A percentile compares a stretch with the other conserved stretches of the same genome.
Evolutionary conservation across 1,140 invertebrate species (phyloP).

Genomic region (Drosophila serrata): DNA sequence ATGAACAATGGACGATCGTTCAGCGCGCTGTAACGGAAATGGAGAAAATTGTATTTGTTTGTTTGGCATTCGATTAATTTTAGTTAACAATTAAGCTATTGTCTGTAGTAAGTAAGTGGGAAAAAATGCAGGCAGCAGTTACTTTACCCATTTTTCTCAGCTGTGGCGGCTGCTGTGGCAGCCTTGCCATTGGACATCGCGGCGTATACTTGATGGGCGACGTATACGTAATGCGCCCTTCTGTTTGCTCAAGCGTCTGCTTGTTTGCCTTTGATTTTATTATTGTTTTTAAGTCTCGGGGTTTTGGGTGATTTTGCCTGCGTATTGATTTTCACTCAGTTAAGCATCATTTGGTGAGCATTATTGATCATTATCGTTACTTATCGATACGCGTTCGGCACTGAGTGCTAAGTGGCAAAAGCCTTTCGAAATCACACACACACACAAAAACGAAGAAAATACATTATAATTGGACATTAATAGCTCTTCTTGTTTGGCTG

Average conservation of each 20-base stretch:
- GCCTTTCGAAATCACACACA: slow-evolving; percentile 22
- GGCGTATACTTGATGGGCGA: slow-evolving; percentile 46
- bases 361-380: slow-evolving; percentile 38
- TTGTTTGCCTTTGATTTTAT: slow-evolving; percentile 13
- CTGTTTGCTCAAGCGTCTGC: slow-evolving; percentile 27
- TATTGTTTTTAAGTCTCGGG: slow-evolving; percentile 2
- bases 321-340: slow-evolving; percentile 26
- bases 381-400: slow-evolving; percentile 17
- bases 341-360: slow-evolving; percentile 25
- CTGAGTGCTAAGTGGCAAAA: slow-evolving; percentile 43
- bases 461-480: slow-evolving; percentile 50
- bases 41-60: slow-evolving; percentile 19
- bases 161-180: slow-evolving; percentile 29
- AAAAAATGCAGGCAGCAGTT: slow-evolving; percentile 5
- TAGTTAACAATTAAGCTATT: slow-evolving; percentile 35
- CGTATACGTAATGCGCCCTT: slow-evolving; percentile 31
- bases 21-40: slow-evolving; percentile 53
- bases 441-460: slow-evolving; percentile 16
- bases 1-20: slow-evolving; percentile 83
- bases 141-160: slow-evolving; percentile 78
- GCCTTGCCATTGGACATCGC: slow-evolving; percentile 66
- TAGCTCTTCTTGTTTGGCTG: slow-evolving; percentile 28
- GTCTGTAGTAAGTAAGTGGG: slow-evolving; percentile 5
- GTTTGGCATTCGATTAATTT: slow-evolving; percentile 32
- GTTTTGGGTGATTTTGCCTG: slow-evolving; percentile 3